phyloP scores from a whole-genome alignment of 2,888 invertebrate genomes.

The Sarcophaga caerulescens region DNA sequence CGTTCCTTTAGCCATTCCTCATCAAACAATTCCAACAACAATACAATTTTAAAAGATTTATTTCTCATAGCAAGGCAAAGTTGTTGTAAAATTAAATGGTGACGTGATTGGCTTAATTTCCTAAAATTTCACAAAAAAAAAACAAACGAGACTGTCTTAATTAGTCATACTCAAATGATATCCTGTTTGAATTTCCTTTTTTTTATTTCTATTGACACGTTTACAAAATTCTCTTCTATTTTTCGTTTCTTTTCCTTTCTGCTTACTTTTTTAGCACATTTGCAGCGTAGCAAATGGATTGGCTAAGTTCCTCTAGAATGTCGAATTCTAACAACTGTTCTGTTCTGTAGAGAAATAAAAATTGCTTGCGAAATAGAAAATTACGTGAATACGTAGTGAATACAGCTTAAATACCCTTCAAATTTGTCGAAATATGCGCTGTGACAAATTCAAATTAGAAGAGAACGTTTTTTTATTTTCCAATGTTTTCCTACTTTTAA shows the following conservation, averaged over 20 bases:
- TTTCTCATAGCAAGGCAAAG: not conserved
- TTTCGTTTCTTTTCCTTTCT: too few species aligned
- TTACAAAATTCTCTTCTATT: not conserved
- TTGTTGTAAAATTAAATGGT: slow-evolving; percentile 11
- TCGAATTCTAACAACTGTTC: slow-evolving; percentile 36
- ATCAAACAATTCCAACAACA: not conserved
- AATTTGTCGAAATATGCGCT: slow-evolving; percentile 66
- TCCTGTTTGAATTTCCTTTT: slow-evolving; percentile 20
- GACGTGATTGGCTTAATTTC: slow-evolving; percentile 22
- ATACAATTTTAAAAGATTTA: not conserved
- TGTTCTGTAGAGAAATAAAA: not conserved
- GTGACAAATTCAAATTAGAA: slow-evolving; percentile 68
- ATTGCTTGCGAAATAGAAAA: slow-evolving; percentile 45
- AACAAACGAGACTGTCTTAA: not conserved
- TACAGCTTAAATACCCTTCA: slow-evolving; percentile 49
- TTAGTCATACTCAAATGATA: slow-evolving; percentile 43
- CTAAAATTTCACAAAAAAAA: not conserved
- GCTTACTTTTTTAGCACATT: slow-evolving; percentile 38
- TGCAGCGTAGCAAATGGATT: slow-evolving; percentile 65
- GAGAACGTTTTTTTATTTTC: not conserved
- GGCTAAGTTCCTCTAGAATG: slow-evolving; percentile 32
- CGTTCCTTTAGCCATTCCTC: too few species aligned
- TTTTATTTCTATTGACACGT: not conserved
- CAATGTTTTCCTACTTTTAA: slow-evolving; percentile 19
- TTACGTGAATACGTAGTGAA: not conserved